These are phyloP conservation scores for Branchellion lobata DNA, from an alignment of 2,888 invertebrate genomes.

Conservation along the genomic window DNA sequence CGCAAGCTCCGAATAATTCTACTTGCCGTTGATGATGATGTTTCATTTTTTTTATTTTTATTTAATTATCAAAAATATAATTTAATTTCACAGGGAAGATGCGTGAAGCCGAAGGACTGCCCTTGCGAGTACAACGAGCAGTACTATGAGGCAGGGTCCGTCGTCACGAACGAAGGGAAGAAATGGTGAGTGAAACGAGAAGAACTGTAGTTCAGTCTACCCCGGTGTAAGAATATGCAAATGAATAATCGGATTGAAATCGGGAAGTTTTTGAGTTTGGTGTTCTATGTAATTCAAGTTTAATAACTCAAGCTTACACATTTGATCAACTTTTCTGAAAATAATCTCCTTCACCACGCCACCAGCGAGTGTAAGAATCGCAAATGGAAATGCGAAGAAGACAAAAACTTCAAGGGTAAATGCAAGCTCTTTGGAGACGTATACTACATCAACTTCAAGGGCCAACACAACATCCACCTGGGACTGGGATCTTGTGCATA, in stretches of 20 bases:
- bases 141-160: constrained; percentile 51
- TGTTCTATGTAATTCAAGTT: no score
- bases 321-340: no score
- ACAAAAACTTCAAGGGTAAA: constrained; percentile 17
- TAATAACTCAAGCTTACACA: no score
- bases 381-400: constrained; percentile 34
- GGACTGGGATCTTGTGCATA: constrained; percentile 29
- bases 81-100: constrained; percentile 21
- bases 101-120: constrained; percentile 42
- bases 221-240: no score
- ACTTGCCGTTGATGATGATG: no score
- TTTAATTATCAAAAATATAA: neutral
- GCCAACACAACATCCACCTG: constrained; percentile 15
- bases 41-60: no score
- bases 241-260: no score
- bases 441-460: constrained; percentile 33
- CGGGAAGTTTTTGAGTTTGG: no score
- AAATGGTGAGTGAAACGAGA: constrained; percentile 56
- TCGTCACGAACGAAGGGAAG: constrained; percentile 54
- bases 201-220: no score
- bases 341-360: no score
- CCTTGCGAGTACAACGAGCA: constrained; percentile 52
- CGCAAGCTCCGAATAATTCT: no score
- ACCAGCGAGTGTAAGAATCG: constrained; percentile 37
- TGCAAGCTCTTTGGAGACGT: constrained; percentile 42